Evolutionary conservation across 1,140 invertebrate genomes (phyloP).

Genomic region (Formica exsecta): DNA sequence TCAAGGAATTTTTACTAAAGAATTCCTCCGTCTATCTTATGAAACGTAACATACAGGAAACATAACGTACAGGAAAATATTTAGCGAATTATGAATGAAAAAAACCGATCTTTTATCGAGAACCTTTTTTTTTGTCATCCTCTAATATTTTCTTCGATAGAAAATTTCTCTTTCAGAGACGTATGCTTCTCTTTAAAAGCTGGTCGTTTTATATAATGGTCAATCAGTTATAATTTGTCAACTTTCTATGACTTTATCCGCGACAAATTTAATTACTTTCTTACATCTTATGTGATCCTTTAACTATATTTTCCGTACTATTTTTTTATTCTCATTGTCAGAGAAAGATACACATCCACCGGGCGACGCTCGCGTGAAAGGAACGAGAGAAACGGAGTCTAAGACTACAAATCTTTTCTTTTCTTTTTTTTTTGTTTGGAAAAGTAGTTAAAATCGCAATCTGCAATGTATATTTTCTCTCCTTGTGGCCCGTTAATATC

Average conservation of each 20-base stretch:
- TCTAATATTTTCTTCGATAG: background rate
- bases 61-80: background rate
- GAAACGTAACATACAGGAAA: background rate
- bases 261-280: background rate
- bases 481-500: background rate
- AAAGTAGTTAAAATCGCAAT: constrained; percentile 66
- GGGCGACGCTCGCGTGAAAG: constrained; percentile 58
- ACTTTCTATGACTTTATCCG: background rate
- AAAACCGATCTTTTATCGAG: background rate
- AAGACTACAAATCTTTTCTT: constrained; percentile 45
- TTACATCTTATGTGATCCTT: background rate
- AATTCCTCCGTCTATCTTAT: background rate
- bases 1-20: background rate
- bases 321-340: background rate
- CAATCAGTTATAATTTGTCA: background rate
- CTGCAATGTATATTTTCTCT: background rate
- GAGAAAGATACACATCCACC: constrained; percentile 41
- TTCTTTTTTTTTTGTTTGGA: constrained; percentile 51
- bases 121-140: background rate
- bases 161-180: background rate
- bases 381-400: constrained; percentile 69
- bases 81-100: background rate
- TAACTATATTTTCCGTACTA: constrained; percentile 4
- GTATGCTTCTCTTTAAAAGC: background rate
- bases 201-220: background rate